Conservation (phyloP, 1,140 invertebrate species). For the Heliconius nattereri region DNA sequence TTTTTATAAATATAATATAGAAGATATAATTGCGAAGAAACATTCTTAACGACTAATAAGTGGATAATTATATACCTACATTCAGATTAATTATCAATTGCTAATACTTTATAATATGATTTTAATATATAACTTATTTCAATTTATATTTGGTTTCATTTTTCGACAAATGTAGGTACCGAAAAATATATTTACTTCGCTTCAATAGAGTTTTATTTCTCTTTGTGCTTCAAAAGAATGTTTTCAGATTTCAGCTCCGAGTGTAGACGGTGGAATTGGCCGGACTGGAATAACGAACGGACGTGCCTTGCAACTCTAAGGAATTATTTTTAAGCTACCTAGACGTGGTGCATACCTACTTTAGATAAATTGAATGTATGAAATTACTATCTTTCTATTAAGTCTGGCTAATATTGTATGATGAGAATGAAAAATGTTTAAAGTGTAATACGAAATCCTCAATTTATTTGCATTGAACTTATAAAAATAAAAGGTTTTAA, state of each 20-base stretch:
- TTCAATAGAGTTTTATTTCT: conserved; percentile 58
- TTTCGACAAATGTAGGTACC: neutral
- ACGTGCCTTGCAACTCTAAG: conserved; percentile 71
- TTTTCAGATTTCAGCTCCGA: conserved; percentile 57
- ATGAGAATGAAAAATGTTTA: neutral
- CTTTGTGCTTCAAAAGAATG: conserved; percentile 50
- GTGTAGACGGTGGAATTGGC: conserved; percentile 60
- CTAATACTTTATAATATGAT: too few relatives aligned
- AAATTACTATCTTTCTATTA: neutral
- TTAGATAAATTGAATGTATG: conserved; percentile 11
- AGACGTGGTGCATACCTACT: conserved; percentile 22
- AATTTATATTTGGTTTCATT: neutral
- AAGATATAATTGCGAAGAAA: too few relatives aligned
- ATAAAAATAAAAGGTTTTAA: too few relatives aligned
- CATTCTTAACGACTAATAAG: too few relatives aligned
- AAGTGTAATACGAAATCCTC: too few relatives aligned
- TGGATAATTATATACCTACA: too few relatives aligned
- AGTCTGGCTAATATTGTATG: too few relatives aligned
- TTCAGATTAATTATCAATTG: too few relatives aligned
- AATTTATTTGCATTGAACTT: too few relatives aligned
- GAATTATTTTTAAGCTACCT: conserved; percentile 58
- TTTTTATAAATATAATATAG: too few relatives aligned
- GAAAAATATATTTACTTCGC: conserved; percentile 35
- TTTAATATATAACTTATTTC: neutral
- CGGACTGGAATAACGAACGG: conserved; percentile 67